Evolutionary conservation across 2,888 invertebrate genomes (phyloP), one percentile per base, ranked within the genome.

Genomic region (Leptura quadrifasciata): DNA sequence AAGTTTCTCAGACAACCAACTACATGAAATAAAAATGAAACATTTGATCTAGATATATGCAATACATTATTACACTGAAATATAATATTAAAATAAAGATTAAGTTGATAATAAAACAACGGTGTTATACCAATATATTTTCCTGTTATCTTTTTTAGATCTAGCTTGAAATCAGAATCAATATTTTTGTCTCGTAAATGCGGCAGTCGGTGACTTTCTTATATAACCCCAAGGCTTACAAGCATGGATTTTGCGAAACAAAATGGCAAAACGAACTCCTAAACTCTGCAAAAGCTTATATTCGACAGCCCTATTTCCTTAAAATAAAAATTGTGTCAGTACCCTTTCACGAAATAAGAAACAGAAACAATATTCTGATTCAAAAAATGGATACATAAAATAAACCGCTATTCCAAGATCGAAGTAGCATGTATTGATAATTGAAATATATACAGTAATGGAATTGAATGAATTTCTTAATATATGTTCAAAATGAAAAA

Each of bases 211-310:
- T 15, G 68, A 54, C 24, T 73, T 73, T 60, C 55, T 63, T 21
- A 52, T 35, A 61, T 60, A 61, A 67, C 75, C 76, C 35, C 17
- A 58, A 39, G 79, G 79, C 74, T 74, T 73, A 76, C 74, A 57
- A 69, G 70, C 67, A 68, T 67, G 18, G 75, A 55, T 61, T 76
- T 76, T 72, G 74, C 72, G 76, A 74, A 77, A 80, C 79, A 72
- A 79, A 80, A 79, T 67, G 73, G 67, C 75, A 60, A 76, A 76
- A 74, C 73, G 70, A 72, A 75, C 57, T 79, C 74, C 69, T 79
- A 80, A 79, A 79, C 79, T 77, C 68, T 54, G 72, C 31, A 65
- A 24, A 70, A 65, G 75, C 72, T 75, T 75, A 58, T 24, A 39
- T 47, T 27, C 65, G 76, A 72, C 76, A 76, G 61, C 72, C 61